Base-by-base conservation (phyloP, 2,113 vertebrate species). In the Oreamnos americanus region DNA sequence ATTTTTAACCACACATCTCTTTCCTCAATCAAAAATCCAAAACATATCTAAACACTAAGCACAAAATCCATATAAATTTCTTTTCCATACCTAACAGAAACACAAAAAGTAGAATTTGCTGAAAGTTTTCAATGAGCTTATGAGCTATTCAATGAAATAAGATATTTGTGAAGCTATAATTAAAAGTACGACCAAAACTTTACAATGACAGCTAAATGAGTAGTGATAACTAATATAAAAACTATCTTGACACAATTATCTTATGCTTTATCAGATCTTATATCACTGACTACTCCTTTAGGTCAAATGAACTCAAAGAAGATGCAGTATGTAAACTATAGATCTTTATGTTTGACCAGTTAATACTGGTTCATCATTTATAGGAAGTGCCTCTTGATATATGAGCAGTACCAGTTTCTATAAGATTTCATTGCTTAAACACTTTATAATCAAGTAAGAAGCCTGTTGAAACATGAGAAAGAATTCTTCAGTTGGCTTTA, bases 381-480 rank as follows among this genome's bases (percentile, higher is more conserved):
- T 17, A 78, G 30, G 19, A 79, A 78, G 6, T 26, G 3, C 33
- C 5, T 55, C 25, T 53, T 43, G 28, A 33, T 36, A 53, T 85
- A 39, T 91, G 33, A 43, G 26, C 26, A 90, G 47, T 13, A 13
- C 26, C 36, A 21, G 10, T 47, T 81, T 53, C 51, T 21, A 39
- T 51, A 93, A 8, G 91, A 98, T 98, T 98, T 97, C 12, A 2
- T 87, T 98, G 96, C 97, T 98, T 96, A 97, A 92, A 91, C 30
- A 53, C 83, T 64, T 97, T 95, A 91, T 53, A 95, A 84, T 21
- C 87, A 62, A 82, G 78, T 76, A 84, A 8, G 45, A 90, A 67
- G 39, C 58, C 57, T 87, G 21, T 19, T 87, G 43, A 64, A 76
- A 74, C 58, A 76, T n/a, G 64, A 74, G 79, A 71, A 90, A 17